Conservation (phyloP, 2,797 vertebrate species). For the Tragelaphus oryx region DNA sequence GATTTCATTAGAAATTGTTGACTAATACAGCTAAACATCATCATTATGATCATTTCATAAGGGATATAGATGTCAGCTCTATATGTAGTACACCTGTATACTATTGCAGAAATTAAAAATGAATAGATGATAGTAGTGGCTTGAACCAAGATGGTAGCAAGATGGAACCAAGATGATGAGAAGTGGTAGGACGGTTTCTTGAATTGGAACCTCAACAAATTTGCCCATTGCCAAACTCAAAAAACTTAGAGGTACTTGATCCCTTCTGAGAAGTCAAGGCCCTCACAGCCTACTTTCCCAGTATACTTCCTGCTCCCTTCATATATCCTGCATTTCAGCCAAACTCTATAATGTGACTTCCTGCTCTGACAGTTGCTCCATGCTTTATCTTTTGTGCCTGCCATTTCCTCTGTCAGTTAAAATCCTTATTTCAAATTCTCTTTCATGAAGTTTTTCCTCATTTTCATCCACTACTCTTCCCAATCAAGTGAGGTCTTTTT, state of each 20-base stretch:
- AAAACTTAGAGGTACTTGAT: background rate
- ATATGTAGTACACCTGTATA: background rate
- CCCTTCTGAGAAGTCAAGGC: background rate
- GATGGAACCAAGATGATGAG: background rate
- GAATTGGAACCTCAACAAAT: background rate
- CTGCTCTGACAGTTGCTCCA: background rate
- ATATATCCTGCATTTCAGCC: background rate
- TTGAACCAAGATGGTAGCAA: background rate
- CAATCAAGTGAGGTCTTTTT: conserved; percentile 4
- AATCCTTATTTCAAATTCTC: conserved; percentile 33
- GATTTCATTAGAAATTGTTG: background rate
- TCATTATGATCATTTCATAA: background rate
- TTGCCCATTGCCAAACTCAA: background rate
- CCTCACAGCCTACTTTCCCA: background rate
- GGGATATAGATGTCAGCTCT: background rate
- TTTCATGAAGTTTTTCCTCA: background rate
- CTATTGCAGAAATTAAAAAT: background rate
- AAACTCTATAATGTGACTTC: background rate
- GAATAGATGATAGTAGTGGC: background rate
- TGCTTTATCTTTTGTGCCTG: background rate
- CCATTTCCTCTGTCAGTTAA: background rate
- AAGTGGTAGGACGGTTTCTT: conserved; percentile 3
- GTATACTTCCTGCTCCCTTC: background rate
- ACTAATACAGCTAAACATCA: background rate
- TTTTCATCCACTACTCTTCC: conserved; percentile 23